Evolutionary conservation across 2,113 vertebrate species (phyloP), one percentile per base, ranked within the genome.

Genomic region (Cariama cristata): DNA sequence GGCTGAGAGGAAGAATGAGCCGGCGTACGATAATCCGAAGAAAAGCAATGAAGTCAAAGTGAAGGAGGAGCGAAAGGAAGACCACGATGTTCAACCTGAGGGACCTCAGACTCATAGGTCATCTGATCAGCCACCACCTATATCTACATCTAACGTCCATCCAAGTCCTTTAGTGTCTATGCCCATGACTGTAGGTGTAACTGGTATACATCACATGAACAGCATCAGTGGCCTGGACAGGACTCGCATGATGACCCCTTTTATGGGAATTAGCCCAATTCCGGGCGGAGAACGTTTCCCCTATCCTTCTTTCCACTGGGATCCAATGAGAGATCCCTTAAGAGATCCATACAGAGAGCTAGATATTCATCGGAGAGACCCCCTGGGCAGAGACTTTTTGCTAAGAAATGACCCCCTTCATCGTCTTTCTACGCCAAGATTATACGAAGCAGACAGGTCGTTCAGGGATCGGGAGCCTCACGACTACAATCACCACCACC

Each of bases 291-390:
- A 99, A 97, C 98, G 99, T 72, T 99, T 99, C 85, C 99, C 99
- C 4, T 99, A 99, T 94, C 99, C 99, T 14, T 98, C 99, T 80
- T 99, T 99, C 98, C 99, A 99, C 97, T 99, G 99, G 99, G 99
- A 99, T 98, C 99, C 99, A 21, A 99, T 99, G 98, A 98, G 99
- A 94, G 99, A 99, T 96, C 98, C 98, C 8, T 71, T 99, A 91
- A 97, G 98, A 97, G 99, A 99, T 91, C 99, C 99, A 6, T 99
- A 99, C 98, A 98, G 99, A 93, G 99, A 99, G 58, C 98, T 99
- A 53, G 99, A 99, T 95, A 98, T 99, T 81, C 99, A 99, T 94
- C 97, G 98, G 79, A 95, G 98, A 90, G 98, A 98, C 91, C 98
- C 98, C 24, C 90, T 98, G 97, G 98, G 97, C 94, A 98, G 98